Percentiles rank a stretch among this genome's conserved stretches.
Evolutionary conservation across 2,888 invertebrate species (phyloP).

Genomic region (Mylabris sibirica): DNA sequence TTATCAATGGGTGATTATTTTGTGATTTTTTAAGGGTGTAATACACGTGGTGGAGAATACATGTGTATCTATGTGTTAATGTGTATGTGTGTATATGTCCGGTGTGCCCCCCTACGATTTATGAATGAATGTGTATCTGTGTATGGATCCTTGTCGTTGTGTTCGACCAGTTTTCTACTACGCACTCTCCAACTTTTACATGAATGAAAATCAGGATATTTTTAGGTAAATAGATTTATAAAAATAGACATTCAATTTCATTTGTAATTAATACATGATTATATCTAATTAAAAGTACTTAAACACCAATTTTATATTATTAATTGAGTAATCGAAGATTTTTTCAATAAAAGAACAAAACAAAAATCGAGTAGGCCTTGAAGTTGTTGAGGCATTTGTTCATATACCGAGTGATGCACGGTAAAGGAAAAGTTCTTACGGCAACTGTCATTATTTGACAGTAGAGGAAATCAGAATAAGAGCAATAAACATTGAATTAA

Average conservation of each 20-base stretch:
- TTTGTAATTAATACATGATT: neutral
- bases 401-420: too few relatives aligned
- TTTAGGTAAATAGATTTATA: neutral
- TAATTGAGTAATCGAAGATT: too few relatives aligned
- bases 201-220: neutral
- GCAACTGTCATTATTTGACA: too few relatives aligned
- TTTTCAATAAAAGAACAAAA: too few relatives aligned
- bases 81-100: too few relatives aligned
- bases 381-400: too few relatives aligned
- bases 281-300: neutral
- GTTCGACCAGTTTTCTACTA: conserved; percentile 1
- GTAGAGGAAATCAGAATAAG: too few relatives aligned
- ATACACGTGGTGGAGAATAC: conserved; percentile 30
- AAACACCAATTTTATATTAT: neutral
- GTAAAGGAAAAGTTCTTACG: too few relatives aligned
- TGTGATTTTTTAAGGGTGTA: conserved; percentile 33
- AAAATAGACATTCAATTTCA: neutral
- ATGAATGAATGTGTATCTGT: conserved; percentile 34
- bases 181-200: conserved; percentile 10
- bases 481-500: too few relatives aligned
- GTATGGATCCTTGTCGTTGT: conserved; percentile 13
- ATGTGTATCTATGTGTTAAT: conserved; percentile 18
- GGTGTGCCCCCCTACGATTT: conserved; percentile 42
- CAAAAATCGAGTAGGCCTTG: too few relatives aligned
- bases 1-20: conserved; percentile 17